Conservation (phyloP, 2,888 invertebrate species). For the Isoperla grammatica region DNA sequence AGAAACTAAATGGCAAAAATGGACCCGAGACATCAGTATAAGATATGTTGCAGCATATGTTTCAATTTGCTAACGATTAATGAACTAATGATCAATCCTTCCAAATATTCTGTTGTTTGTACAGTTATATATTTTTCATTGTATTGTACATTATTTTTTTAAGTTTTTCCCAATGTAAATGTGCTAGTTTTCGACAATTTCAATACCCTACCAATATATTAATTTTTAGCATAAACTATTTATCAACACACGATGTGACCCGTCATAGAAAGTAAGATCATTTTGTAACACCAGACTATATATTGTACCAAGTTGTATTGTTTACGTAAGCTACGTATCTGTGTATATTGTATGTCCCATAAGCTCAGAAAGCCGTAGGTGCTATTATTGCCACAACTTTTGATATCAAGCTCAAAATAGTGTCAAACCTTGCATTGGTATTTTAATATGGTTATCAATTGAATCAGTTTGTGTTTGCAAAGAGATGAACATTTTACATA, state of each 20-base stretch:
- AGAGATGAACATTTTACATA: no score
- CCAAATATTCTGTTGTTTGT: not conserved
- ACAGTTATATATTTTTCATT: constrained; percentile 5
- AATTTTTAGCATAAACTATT: no score
- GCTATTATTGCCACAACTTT: constrained; percentile 9
- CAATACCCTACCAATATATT: no score
- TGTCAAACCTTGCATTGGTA: no score
- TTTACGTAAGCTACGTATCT: not conserved
- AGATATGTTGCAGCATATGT: not conserved
- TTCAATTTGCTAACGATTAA: constrained; percentile 1
- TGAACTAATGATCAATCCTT: constrained; percentile 6
- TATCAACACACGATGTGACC: no score
- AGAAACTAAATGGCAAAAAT: constrained; percentile 20
- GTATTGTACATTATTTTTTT: constrained; percentile 7
- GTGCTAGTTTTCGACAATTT: not conserved
- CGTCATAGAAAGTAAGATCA: no score
- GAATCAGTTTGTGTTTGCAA: no score
- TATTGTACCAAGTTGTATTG: constrained; percentile 1
- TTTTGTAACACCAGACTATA: no score
- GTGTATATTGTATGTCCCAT: not conserved
- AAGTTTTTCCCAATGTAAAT: not conserved
- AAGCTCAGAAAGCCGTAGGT: constrained; percentile 1
- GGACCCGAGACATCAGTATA: constrained; percentile 27
- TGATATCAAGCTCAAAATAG: not conserved
- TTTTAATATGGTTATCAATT: no score